Base-by-base conservation (phyloP, 92 coral and sea anemone genomes). In the Phenganax stokvisi region DNA sequence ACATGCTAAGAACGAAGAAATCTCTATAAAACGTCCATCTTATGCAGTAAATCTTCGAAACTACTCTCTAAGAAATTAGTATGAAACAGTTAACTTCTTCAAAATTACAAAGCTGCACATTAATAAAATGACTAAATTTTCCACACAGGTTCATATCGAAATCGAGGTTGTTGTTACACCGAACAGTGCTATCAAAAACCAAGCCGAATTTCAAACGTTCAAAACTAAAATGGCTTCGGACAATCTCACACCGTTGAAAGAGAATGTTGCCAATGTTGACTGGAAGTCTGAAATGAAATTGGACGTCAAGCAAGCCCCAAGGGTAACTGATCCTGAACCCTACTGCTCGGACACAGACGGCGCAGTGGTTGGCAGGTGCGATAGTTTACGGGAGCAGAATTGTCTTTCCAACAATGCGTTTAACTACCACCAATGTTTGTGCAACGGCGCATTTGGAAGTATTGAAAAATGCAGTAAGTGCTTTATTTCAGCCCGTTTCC, bases 401-500 rank as follows among this genome's bases (percentile, higher is more conserved):
- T 93, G 47, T 5, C 47, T 37, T 37, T 37, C 47, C 47, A 37
- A 97, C 72, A 91, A 89, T 28, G 66, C 54, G 9, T 86, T 85
- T 54, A 89, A 87, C 7, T 87, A 86, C 82, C 15, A 27, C 0
- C 3, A 54, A 59, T 93, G 98, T 73, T 91, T 86, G 64, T 93
- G 98, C 65, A 91, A 93, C 87, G 8, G 78, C 27, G 88, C 68
- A 17, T 56, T 80, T 8, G 98, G 98, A 81, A 55, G 73, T 13
- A 88, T 93, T 51, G 92, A 93, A 78, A 89, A 89, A 81, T 93
- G 97, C 91, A 93, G 97, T 93, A 87, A 91, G 97, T 91, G 25
- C 7, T 55, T 13, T 0, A 20, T 20, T 20, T 20, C 25, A 20
- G 25, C 25, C 25, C 25, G 25, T 20, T 20, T 20, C 25, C 25